Evolutionary conservation across 2,113 vertebrate genomes (phyloP).

Genomic region (Uropsilus gracilis): DNA sequence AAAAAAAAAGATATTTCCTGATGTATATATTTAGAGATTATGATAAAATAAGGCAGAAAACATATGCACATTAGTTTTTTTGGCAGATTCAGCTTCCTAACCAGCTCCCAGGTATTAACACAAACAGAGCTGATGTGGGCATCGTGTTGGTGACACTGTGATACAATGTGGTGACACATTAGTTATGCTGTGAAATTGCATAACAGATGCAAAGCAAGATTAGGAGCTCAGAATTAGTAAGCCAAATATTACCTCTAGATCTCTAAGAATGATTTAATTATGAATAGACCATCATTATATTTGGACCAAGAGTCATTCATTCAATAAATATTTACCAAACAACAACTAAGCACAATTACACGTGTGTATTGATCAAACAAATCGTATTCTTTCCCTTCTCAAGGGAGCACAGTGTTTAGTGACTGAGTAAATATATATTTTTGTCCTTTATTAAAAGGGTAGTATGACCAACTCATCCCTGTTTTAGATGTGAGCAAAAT

Average conservation of each 20-base stretch:
- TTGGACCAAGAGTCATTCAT: background rate
- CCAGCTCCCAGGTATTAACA: slow-evolving; percentile 45
- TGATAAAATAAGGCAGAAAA: slow-evolving; percentile 39
- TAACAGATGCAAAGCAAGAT: slow-evolving; percentile 45
- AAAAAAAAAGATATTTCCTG: too few relatives aligned
- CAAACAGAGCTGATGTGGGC: slow-evolving; percentile 11
- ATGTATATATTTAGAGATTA: slow-evolving; percentile 44
- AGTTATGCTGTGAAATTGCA: slow-evolving; percentile 12
- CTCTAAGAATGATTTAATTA: slow-evolving; percentile 11
- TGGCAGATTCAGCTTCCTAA: slow-evolving; percentile 54
- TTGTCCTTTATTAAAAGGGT: background rate
- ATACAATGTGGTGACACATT: slow-evolving; percentile 1
- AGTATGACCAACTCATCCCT: too few relatives aligned
- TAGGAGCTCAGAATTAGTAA: background rate
- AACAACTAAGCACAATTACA: background rate
- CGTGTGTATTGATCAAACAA: background rate
- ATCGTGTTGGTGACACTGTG: background rate
- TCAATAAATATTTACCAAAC: background rate
- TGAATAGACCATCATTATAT: background rate
- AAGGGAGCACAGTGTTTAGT: background rate
- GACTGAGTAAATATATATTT: background rate
- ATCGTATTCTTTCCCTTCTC: background rate
- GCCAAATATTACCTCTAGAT: slow-evolving; percentile 23
- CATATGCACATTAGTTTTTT: slow-evolving; percentile 34
- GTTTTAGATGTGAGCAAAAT: background rate